Base-by-base conservation (phyloP, 2,113 vertebrate species). In the Elgaria multicarinata region DNA sequence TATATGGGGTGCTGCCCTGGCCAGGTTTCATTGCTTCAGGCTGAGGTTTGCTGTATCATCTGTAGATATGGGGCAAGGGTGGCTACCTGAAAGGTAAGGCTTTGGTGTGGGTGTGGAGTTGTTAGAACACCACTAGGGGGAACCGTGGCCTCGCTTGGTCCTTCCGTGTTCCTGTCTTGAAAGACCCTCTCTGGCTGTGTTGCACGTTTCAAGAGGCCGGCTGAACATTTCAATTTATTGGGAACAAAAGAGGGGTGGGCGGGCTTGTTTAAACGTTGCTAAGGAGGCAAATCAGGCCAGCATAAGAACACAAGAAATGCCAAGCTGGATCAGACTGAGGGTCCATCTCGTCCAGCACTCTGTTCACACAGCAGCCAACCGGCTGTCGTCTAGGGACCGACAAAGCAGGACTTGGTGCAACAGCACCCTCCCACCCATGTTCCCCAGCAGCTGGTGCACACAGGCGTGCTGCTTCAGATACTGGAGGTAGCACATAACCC, bases 141-240 rank as follows among this genome's bases (percentile, higher is more conserved):
- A 85, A 44, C 44, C 28, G 2, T 24, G 6, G 4, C 10, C 6
- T 31, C 18, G 26, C 28, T 2, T 0, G 1, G 4, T 53, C 13
- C 7, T 0, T 16, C 26, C 0, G 6, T 26, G 39, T 24, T n/a
- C 14, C 18, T 5, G 4, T 14, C 10, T 18, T 24, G 31, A 2
- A 7, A 6, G n/a, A 44, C 2, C 20, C 36, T 13, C 64, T 44
- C 24, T 83, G 81, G 24, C 58, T 42, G 26, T 20, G 16, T 44
- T 24, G 24, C 33, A 28, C 24, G n/a, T 12, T 0, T 69, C 10
- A 22, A 50, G 5, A 71, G 5, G 9, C 10, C 22, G 10, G 3
- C 14, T 9, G 13, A 13, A 6, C 8, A 22, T 28, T 42, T 64
- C 5, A 13, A 42, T 66, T 64, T 42, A 36, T 5, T 66, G 80